These are phyloP conservation scores for Phaenicophaeus curvirostris DNA, from an alignment of 2,797 vertebrate species.

Conservation along the genomic window DNA sequence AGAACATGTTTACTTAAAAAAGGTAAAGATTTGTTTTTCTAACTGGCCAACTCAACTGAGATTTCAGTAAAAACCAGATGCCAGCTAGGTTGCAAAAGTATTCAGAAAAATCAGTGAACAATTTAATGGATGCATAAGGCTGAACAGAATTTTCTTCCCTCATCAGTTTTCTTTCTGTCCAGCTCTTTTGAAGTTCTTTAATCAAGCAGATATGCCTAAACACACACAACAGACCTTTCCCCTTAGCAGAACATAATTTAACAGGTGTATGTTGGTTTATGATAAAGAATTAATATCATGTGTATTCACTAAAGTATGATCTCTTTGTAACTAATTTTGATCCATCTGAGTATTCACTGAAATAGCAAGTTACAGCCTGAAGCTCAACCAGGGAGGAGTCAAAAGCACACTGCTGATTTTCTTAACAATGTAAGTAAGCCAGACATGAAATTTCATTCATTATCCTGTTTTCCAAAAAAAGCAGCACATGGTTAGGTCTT, in stretches of 20 bases:
- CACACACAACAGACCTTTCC: not conserved
- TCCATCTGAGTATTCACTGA: not conserved
- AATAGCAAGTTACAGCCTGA: not conserved
- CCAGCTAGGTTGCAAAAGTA: constrained; percentile 36
- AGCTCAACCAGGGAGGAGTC: not conserved
- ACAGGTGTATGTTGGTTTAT: not conserved
- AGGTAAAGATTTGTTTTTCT: not conserved
- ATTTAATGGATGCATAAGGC: constrained; percentile 45
- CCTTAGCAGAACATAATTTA: not conserved
- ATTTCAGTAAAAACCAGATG: constrained; percentile 23
- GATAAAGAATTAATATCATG: not conserved
- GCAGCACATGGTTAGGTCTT: not conserved
- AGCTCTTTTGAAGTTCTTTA: constrained; percentile 32
- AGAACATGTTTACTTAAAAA: not conserved
- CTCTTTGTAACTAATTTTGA: not conserved
- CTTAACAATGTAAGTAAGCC: not conserved
- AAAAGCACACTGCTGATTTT: not conserved
- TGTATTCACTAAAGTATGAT: not conserved
- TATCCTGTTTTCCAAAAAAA: not conserved
- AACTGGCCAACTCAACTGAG: not conserved
- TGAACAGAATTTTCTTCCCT: constrained; percentile 62
- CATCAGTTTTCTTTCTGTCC: constrained; percentile 49
- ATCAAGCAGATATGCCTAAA: constrained; percentile 20
- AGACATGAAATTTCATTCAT: not conserved
- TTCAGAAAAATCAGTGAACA: constrained; percentile 35